A percentile compares a stretch with the other conserved stretches of the same genome.
phyloP scores from a whole-genome alignment of 2,888 invertebrate species.

The Octodonta nipae region DNA sequence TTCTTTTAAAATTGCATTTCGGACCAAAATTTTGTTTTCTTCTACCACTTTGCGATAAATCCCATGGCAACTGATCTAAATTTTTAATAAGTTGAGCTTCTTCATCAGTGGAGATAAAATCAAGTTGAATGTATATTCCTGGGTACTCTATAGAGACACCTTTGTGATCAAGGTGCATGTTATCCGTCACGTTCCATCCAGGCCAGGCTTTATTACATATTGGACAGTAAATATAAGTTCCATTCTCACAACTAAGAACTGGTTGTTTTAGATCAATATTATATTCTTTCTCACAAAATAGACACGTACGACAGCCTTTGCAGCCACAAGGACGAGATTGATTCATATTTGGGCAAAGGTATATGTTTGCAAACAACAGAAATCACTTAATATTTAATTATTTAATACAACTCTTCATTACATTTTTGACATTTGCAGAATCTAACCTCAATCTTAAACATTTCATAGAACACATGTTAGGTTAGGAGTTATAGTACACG shows the following conservation, averaged over 20 bases:
- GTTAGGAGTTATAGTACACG: too few species aligned
- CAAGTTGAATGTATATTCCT: conserved; percentile 50
- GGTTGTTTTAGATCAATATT: conserved; percentile 30
- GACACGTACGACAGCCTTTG: conserved; percentile 81
- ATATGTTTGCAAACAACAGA: too few species aligned
- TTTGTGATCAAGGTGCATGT: conserved; percentile 55
- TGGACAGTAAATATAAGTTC: conserved; percentile 62
- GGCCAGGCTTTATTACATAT: conserved; percentile 61
- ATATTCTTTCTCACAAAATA: conserved; percentile 65
- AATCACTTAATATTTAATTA: too few species aligned
- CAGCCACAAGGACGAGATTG: conserved; percentile 73
- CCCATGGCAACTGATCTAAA: conserved; percentile 76
- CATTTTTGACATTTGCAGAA: too few species aligned
- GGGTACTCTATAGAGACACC: conserved; percentile 48
- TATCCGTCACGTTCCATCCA: conserved; percentile 52
- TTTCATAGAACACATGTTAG: too few species aligned
- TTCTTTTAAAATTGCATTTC: conserved; percentile 94
- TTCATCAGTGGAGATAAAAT: conserved; percentile 64
- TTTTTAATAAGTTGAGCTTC: conserved; percentile 49
- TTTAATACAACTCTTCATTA: too few species aligned
- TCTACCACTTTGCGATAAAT: conserved; percentile 85
- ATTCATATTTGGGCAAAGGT: conserved; percentile 32
- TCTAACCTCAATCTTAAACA: too few species aligned
- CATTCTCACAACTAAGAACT: conserved; percentile 29
- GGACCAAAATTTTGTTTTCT: conserved; percentile 97